Evolutionary conservation across 2,888 invertebrate species (phyloP).

Genomic region (Erebia aethiops): DNA sequence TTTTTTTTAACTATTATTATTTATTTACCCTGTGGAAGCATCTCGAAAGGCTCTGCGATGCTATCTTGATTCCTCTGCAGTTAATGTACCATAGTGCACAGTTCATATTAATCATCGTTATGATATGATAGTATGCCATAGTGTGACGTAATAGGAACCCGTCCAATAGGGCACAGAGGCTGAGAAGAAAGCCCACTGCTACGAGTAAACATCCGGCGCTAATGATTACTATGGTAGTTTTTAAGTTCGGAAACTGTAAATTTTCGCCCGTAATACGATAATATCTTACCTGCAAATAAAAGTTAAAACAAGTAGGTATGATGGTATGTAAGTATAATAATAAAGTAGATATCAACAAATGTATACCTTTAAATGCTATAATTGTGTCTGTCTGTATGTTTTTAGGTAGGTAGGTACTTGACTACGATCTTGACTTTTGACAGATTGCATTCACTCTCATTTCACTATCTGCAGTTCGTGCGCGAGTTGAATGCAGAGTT

Average conservation of each 20-base stretch:
- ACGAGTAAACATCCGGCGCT: slow-evolving; percentile 84
- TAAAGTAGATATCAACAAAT: too few species aligned
- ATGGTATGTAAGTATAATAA: too few species aligned
- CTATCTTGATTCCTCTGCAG: slow-evolving; percentile 85
- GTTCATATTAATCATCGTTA: slow-evolving; percentile 89
- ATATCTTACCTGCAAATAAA: slow-evolving; percentile 73
- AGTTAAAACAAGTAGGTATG: not conserved
- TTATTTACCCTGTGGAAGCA: slow-evolving; percentile 80
- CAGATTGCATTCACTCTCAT: too few species aligned
- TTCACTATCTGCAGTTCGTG: too few species aligned
- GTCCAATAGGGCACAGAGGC: slow-evolving; percentile 83
- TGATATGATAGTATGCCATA: slow-evolving; percentile 85
- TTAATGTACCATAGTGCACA: slow-evolving; percentile 88
- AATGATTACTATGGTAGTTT: slow-evolving; percentile 83
- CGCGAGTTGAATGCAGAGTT: too few species aligned
- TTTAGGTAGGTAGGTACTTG: too few species aligned
- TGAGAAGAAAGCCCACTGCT: slow-evolving; percentile 83
- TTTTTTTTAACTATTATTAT: too few species aligned
- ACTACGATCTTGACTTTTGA: too few species aligned
- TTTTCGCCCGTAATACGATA: slow-evolving; percentile 83
- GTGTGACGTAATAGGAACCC: slow-evolving; percentile 86
- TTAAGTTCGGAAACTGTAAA: slow-evolving; percentile 84
- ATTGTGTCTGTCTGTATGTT: too few species aligned
- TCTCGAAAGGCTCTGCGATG: slow-evolving; percentile 80
- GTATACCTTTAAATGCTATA: too few species aligned